A percentile compares a stretch with the other conserved stretches of the same genome.
Conservation (phyloP, 35 echinoderm and acorn worm genomes). For the Ptychodera flava region DNA sequence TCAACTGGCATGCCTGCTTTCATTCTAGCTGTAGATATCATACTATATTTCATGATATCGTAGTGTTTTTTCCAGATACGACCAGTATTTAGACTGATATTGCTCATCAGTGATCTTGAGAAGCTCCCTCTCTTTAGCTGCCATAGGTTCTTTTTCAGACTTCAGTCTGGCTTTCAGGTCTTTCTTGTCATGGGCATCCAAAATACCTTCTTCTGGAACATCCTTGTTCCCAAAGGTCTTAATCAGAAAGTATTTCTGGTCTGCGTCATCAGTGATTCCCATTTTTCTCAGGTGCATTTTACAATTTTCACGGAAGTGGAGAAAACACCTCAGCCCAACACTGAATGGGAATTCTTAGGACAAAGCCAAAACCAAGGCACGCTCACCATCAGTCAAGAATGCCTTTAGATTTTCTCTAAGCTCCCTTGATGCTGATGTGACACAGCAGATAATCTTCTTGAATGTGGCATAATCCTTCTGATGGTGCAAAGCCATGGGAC, state of each 20-base stretch:
- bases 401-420: conserved; percentile 16
- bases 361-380: conserved; percentile 19
- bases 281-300: conserved; percentile 7
- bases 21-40: too few relatives aligned
- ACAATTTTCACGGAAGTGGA: conserved; percentile 31
- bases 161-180: background rate
- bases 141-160: too few relatives aligned
- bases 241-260: conserved; percentile 6
- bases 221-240: too few relatives aligned
- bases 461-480: conserved; percentile 18
- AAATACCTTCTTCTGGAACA: conserved; percentile 2
- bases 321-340: conserved; percentile 34
- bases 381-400: conserved; percentile 46
- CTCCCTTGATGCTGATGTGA: background rate
- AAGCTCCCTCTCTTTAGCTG: too few relatives aligned
- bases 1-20: too few relatives aligned
- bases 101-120: too few relatives aligned
- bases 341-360: conserved; percentile 1
- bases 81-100: too few relatives aligned
- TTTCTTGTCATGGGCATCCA: background rate
- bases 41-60: too few relatives aligned
- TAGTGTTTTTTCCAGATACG: too few relatives aligned
- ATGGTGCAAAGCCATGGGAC: conserved; percentile 38
- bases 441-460: conserved; percentile 17
- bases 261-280: background rate